phyloP scores from a whole-genome alignment of 1,140 invertebrate species.

The Drosophila willistoni region DNA sequence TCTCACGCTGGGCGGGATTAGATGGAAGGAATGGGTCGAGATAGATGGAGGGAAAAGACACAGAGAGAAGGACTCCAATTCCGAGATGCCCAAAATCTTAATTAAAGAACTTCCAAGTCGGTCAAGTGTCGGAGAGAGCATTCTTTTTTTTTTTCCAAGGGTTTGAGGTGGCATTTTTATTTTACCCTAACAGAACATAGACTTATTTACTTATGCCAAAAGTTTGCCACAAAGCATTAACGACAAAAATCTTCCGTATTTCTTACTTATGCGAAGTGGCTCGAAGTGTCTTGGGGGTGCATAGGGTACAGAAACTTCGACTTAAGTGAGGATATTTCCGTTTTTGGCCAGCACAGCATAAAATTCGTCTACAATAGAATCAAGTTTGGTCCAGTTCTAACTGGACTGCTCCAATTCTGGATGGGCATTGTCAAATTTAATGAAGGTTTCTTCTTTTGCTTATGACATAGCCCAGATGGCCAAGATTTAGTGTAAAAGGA shows the following conservation, averaged over 20 bases:
- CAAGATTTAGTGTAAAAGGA: constrained; percentile 63
- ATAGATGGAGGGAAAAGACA: not conserved
- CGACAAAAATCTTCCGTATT: not conserved
- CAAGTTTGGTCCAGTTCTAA: constrained; percentile 24
- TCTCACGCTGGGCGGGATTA: constrained; percentile 55
- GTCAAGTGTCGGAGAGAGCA: constrained; percentile 59
- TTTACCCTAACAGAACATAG: not conserved
- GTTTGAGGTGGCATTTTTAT: constrained; percentile 55
- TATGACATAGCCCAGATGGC: constrained; percentile 72
- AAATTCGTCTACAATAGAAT: constrained; percentile 68
- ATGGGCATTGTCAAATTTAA: constrained; percentile 76
- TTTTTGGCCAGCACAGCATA: constrained; percentile 63
- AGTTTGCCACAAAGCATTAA: not conserved
- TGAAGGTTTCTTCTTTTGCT: constrained; percentile 71
- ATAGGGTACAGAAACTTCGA: not conserved
- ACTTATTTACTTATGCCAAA: not conserved
- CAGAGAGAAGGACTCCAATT: constrained; percentile 42
- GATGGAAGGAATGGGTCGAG: constrained; percentile 4
- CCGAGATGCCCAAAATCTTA: constrained; percentile 76
- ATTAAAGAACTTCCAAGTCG: constrained; percentile 79
- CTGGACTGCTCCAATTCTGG: constrained; percentile 26
- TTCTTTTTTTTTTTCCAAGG: constrained; percentile 24
- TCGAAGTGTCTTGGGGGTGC: too few species aligned
- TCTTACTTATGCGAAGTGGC: too few species aligned
- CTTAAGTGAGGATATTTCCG: not conserved